phyloP scores from a whole-genome alignment of 2,113 vertebrate species.

The Spermophilus dauricus region DNA sequence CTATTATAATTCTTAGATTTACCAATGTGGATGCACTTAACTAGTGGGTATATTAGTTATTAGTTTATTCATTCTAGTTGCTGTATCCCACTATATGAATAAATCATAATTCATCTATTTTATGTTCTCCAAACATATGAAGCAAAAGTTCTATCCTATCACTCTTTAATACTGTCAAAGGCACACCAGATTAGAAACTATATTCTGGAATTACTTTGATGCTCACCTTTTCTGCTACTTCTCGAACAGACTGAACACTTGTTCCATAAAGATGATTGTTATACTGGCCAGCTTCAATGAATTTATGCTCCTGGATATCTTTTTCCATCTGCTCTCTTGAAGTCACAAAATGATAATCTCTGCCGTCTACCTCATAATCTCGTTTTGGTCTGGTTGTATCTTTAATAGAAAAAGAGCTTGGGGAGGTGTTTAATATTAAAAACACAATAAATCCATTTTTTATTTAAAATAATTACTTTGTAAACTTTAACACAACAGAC shows the following conservation, averaged over 20 bases:
- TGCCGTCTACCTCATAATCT: slow-evolving; percentile 97
- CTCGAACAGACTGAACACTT: slow-evolving; percentile 97
- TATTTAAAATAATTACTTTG: background rate
- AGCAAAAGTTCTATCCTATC: background rate
- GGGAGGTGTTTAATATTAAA: slow-evolving; percentile 69
- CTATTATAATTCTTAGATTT: slow-evolving; percentile 45
- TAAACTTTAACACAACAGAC: slow-evolving; percentile 46
- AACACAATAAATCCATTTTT: slow-evolving; percentile 42
- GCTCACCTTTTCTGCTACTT: slow-evolving; percentile 97
- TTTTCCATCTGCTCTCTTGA: slow-evolving; percentile 99
- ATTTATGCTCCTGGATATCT: slow-evolving; percentile 98
- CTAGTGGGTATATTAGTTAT: background rate
- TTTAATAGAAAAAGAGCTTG: slow-evolving; percentile 85
- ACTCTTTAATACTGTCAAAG: background rate
- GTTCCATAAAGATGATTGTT: slow-evolving; percentile 99
- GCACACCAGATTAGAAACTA: background rate
- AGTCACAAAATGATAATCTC: slow-evolving; percentile 98
- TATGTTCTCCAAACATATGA: background rate
- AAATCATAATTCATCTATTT: background rate
- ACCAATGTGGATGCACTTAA: background rate
- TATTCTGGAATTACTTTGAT: background rate
- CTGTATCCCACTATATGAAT: background rate
- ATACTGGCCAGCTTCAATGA: slow-evolving; percentile 99
- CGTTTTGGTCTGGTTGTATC: slow-evolving; percentile 98
- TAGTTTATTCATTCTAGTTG: slow-evolving; percentile 23